Conservation (phyloP, 2,113 vertebrate genomes). For the Urocynchramus pylzowi region DNA sequence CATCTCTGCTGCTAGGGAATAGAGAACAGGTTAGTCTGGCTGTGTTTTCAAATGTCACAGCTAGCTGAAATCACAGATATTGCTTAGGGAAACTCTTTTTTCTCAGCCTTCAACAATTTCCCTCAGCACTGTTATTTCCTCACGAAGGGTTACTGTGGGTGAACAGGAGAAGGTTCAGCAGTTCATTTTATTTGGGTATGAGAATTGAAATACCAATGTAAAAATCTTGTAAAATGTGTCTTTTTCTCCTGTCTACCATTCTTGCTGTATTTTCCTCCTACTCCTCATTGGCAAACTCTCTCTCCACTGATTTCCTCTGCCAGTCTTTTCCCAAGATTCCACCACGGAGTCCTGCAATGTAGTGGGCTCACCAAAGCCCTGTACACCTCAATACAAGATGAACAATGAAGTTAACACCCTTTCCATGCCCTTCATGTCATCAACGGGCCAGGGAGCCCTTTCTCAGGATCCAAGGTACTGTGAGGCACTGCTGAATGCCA, state of each 20-base stretch:
- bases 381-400: not conserved
- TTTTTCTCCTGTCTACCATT: not conserved
- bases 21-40: not conserved
- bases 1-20: not conserved
- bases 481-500: not conserved
- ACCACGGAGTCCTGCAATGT: not conserved
- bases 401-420: not conserved
- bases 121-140: not conserved
- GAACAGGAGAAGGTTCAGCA: not conserved
- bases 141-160: not conserved
- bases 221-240: not conserved
- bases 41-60: constrained; percentile 5
- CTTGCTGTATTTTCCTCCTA: not conserved
- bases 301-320: not conserved
- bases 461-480: not conserved
- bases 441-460: not conserved
- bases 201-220: not conserved
- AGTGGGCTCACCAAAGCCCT: not conserved
- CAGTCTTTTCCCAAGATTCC: not conserved
- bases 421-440: not conserved
- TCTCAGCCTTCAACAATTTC: not conserved
- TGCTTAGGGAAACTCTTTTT: not conserved
- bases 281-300: not conserved
- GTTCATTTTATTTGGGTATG: not conserved
- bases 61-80: not conserved